Evolutionary conservation across 2,888 invertebrate species (phyloP).

Genomic region (Leucophenga montana): DNA sequence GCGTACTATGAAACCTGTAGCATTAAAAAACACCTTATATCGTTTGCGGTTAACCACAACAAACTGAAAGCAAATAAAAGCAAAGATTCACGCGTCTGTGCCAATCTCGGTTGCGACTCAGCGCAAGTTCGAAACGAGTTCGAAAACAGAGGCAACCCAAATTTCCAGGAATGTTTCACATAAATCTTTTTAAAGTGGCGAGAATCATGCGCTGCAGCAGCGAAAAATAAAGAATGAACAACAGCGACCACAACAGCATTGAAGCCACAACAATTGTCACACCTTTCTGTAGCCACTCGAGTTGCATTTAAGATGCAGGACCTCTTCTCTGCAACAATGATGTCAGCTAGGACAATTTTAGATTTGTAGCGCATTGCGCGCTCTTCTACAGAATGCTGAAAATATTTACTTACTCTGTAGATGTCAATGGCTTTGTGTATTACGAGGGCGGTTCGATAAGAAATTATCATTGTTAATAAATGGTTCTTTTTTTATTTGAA

Average conservation of each 20-base stretch:
- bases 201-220: conserved; percentile 47
- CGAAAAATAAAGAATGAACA: neutral
- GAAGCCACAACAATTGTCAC: conserved; percentile 61
- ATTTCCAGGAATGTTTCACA: conserved; percentile 58
- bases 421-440: too few relatives aligned
- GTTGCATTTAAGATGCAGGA: neutral
- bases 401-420: too few relatives aligned
- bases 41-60: conserved; percentile 37
- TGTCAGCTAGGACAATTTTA: conserved; percentile 3
- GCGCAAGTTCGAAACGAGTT: too few relatives aligned
- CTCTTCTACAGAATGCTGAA: too few relatives aligned
- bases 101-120: conserved; percentile 29
- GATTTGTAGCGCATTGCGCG: neutral
- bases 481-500: too few relatives aligned
- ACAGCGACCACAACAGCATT: neutral
- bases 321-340: conserved; percentile 1
- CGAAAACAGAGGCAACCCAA: conserved; percentile 30
- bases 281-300: conserved; percentile 66
- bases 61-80: conserved; percentile 36
- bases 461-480: too few relatives aligned
- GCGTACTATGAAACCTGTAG: conserved; percentile 7
- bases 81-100: conserved; percentile 21
- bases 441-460: too few relatives aligned
- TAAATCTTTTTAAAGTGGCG: conserved; percentile 61
- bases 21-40: neutral